Conservation (phyloP, 2,888 invertebrate genomes). For the Oligia latruncula region DNA sequence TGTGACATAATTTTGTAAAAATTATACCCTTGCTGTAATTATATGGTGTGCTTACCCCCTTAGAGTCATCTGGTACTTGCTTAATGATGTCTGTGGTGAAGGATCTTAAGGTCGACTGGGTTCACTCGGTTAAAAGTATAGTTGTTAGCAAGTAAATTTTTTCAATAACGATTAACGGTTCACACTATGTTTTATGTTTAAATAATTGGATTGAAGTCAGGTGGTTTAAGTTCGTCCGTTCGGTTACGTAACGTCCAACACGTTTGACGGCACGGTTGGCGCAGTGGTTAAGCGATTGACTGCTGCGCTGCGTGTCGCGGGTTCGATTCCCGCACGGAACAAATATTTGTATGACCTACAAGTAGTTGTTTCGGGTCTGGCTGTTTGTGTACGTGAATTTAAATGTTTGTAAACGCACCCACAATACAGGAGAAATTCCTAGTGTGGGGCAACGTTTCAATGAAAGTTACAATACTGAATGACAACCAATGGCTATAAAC, state of each 20-base stretch:
- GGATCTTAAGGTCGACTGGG: conserved; percentile 59
- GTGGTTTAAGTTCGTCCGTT: background rate
- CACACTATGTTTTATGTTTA: conserved; percentile 18
- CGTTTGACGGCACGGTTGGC: no score
- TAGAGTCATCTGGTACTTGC: conserved; percentile 76
- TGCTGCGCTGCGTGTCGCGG: no score
- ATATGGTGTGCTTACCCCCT: conserved; percentile 70
- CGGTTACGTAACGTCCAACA: no score
- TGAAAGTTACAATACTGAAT: background rate
- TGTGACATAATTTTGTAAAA: conserved; percentile 76
- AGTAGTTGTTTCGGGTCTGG: no score
- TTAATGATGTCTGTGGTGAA: conserved; percentile 76
- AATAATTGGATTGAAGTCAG: background rate
- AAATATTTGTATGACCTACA: no score
- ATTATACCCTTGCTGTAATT: conserved; percentile 73
- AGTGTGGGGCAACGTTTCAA: no score
- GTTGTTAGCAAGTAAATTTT: conserved; percentile 11
- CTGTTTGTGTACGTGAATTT: no score
- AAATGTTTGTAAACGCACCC: no score
- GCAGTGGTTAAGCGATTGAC: no score
- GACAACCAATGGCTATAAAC: background rate
- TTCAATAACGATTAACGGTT: conserved; percentile 32
- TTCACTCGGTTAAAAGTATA: conserved; percentile 45
- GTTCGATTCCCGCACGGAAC: no score
- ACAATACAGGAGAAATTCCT: no score